phyloP scores from a whole-genome alignment of 1,140 invertebrate genomes.

The Melanaphis sacchari region DNA sequence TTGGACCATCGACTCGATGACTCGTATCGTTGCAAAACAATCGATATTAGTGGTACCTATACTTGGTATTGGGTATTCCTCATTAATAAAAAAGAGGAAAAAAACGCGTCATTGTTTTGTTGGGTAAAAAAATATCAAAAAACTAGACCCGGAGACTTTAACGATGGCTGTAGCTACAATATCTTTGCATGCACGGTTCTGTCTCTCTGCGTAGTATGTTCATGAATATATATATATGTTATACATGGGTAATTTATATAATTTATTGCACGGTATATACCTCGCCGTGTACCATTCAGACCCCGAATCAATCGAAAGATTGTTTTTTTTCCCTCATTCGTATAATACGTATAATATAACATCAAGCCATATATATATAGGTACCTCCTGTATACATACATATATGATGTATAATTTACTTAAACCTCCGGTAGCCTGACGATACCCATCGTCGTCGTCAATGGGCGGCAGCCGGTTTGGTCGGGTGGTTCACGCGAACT shows the following conservation, averaged over 20 bases:
- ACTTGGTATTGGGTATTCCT: not conserved
- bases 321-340: not conserved
- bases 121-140: not conserved
- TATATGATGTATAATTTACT: not conserved
- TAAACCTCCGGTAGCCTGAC: not conserved
- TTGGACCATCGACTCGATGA: not conserved
- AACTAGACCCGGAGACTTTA: slow-evolving; percentile 37
- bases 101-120: not conserved
- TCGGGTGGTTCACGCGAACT: not conserved
- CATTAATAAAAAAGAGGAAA: slow-evolving; percentile 10
- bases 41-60: slow-evolving; percentile 3
- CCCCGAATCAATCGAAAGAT: slow-evolving; percentile 31
- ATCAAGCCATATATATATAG: not conserved
- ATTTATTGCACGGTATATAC: slow-evolving; percentile 28
- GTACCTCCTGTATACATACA: not conserved
- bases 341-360: not conserved
- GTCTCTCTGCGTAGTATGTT: not conserved
- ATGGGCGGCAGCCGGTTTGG: slow-evolving; percentile 28
- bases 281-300: not conserved
- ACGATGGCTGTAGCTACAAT: not conserved
- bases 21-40: slow-evolving; percentile 8
- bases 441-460: slow-evolving; percentile 15
- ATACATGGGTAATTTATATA: not conserved
- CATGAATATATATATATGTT: not conserved
- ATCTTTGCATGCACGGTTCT: not conserved